Evolutionary conservation across 2,797 vertebrate species (phyloP), one percentile per base, ranked within the genome.

Genomic region (Spondyliosoma cantharus): DNA sequence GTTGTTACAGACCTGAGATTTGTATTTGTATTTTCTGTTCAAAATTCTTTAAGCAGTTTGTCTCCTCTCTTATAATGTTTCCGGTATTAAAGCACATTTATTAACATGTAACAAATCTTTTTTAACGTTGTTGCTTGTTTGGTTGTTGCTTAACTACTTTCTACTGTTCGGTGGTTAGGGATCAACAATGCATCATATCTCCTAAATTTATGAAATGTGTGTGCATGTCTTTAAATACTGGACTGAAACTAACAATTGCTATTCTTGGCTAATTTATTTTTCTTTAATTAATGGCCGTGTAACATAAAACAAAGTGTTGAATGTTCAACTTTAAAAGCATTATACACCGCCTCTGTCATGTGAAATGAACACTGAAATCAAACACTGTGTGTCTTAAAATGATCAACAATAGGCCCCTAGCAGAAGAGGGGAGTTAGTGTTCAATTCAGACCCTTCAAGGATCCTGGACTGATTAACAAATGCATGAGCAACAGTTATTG

Each of bases 401-500:
- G 20, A 81, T 71, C 50, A 48, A n/a, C 7, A 62, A 67, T 69
- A 48, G 27, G 24, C 15, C 60, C 29, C 37, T 19, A 9, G 1
- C 13, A 59, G 37, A 25, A 22, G 5, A 71, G 14, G 48, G 45
- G 52, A 37, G 37, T 2, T 1, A 2, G 6, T 19, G 71, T 42
- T 32, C 27, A 57, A 2, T 60, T 19, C 4, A 64, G 50, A 74
- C 64, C 20, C 54, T 15, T 63, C 3, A 25, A 59, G 19, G 73
- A 72, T 58, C 45, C 17, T 11, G 22, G 32, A 65, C 50, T 59
- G 49, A 77, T 82, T 85, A 81, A 74, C 32, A 70, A 80, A 79
- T 79, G 57, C 86, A 74, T 57, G 45, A 83, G 71, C 46, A 58
- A 29, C 52, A 48, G 76, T 79, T 79, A 85, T 80, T 90, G 84